phyloP scores from a whole-genome alignment of 23 tunicate genomes.

The Ascidia mentula region DNA sequence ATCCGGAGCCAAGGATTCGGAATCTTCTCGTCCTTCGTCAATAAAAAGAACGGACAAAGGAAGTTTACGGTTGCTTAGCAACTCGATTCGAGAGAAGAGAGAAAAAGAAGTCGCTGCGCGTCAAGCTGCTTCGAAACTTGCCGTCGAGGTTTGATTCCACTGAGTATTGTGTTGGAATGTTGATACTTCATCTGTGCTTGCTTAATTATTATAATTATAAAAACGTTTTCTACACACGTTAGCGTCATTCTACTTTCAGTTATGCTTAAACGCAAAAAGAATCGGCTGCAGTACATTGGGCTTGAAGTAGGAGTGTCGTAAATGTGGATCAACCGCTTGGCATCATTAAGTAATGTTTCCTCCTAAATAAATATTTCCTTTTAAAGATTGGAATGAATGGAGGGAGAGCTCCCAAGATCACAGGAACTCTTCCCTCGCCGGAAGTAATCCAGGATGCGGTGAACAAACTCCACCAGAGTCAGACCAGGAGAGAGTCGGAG shows the following conservation, averaged over 20 bases:
- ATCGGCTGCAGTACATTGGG: too few relatives aligned
- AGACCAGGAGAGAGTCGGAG: conserved; percentile 9
- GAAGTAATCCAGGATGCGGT: conserved; percentile 43
- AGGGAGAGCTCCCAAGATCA: conserved; percentile 37
- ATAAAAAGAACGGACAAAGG: neutral
- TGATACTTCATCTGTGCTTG: too few relatives aligned
- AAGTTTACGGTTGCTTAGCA: conserved; percentile 7
- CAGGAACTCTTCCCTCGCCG: conserved; percentile 20
- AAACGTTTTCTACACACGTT: too few relatives aligned
- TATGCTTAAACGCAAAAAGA: too few relatives aligned
- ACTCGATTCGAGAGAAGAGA: conserved; percentile 39
- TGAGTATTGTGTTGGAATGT: too few relatives aligned
- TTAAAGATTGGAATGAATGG: conserved; percentile 51
- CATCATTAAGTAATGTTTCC: too few relatives aligned
- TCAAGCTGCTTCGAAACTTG: conserved; percentile 41
- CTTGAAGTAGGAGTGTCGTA: too few relatives aligned
- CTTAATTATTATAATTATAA: too few relatives aligned
- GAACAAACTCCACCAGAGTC: conserved; percentile 18
- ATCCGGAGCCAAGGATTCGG: conserved; percentile 28
- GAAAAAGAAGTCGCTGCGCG: conserved; percentile 49
- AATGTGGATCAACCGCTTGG: too few relatives aligned
- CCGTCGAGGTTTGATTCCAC: conserved; percentile 48
- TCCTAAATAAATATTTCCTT: neutral
- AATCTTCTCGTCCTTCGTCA: conserved; percentile 3
- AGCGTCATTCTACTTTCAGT: too few relatives aligned